These are phyloP conservation scores for Candidula unifasciata DNA, from an alignment of 2,888 invertebrate genomes.

Conservation along the genomic window DNA sequence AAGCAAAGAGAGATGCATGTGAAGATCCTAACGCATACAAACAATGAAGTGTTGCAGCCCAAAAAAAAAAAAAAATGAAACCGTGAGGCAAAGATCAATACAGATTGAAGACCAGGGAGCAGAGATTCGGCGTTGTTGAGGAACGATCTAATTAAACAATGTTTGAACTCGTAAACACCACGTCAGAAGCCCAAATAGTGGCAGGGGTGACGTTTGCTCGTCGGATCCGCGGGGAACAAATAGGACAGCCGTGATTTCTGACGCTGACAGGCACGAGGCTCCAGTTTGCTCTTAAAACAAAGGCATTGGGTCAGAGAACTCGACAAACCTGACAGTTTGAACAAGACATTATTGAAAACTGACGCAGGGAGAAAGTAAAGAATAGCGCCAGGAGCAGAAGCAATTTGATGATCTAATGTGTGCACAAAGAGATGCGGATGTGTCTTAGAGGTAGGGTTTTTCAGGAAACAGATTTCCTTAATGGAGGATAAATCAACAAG, in stretches of 20 bases:
- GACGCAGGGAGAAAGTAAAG: neutral
- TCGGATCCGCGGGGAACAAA: neutral
- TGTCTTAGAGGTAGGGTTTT: too few species aligned
- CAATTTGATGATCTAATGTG: too few species aligned
- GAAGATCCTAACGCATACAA: too few species aligned
- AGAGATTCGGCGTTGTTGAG: neutral
- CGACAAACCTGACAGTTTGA: neutral
- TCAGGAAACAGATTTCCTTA: too few species aligned
- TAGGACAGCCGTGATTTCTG: neutral
- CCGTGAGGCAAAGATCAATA: neutral
- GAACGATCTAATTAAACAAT: slow-evolving; percentile 28
- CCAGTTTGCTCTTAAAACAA: slow-evolving; percentile 43
- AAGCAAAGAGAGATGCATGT: too few species aligned
- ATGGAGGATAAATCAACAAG: too few species aligned
- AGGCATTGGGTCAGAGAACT: slow-evolving; percentile 25
- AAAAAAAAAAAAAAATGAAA: too few species aligned
- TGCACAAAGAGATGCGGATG: too few species aligned
- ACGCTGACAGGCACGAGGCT: neutral
- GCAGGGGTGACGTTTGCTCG: neutral
- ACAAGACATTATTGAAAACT: slow-evolving; percentile 19
- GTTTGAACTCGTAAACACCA: slow-evolving; percentile 6
- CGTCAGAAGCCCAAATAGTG: slow-evolving; percentile 5
- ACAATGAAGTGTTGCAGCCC: too few species aligned
- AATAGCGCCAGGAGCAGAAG: too few species aligned
- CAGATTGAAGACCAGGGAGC: neutral